These are phyloP conservation scores for Isurus oxyrinchus DNA, from an alignment of 2,113 vertebrate species.

Conservation along the genomic window DNA sequence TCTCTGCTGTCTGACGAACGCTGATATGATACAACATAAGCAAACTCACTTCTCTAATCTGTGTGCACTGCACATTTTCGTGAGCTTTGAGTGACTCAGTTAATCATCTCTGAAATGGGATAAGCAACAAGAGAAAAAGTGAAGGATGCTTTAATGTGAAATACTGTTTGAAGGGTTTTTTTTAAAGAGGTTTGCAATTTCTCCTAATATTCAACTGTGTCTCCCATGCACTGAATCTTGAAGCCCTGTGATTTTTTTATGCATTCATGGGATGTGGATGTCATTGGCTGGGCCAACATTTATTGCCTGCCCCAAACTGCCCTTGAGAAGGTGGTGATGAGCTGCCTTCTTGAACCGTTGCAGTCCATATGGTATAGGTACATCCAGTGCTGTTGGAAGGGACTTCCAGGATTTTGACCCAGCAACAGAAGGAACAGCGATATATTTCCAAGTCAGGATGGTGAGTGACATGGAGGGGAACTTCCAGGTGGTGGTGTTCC, in stretches of 20 bases:
- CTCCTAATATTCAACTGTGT: not conserved
- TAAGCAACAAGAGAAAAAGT: not conserved
- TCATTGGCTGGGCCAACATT: too few species aligned
- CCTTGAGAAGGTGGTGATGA: too few species aligned
- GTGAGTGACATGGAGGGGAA: too few species aligned
- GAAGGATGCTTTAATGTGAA: not conserved
- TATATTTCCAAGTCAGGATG: too few species aligned
- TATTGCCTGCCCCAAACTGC: too few species aligned
- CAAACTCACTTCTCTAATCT: not conserved
- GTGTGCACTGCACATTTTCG: constrained; percentile 4
- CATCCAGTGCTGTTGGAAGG: too few species aligned
- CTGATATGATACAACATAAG: constrained; percentile 23
- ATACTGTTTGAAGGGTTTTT: not conserved
- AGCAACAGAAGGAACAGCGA: too few species aligned
- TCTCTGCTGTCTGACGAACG: not conserved
- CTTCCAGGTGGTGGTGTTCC: too few species aligned
- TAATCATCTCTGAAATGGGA: not conserved
- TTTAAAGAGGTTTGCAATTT: not conserved
- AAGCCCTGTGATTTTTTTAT: not conserved
- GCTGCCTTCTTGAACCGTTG: too few species aligned
- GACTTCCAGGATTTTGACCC: too few species aligned
- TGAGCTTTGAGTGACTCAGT: not conserved
- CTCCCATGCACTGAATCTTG: not conserved
- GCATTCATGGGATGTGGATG: too few species aligned
- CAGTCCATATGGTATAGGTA: too few species aligned